phyloP scores from a whole-genome alignment of 30 jellyfish, hydroid and myxozoan genomes.

The Nemopilema nomurai region DNA sequence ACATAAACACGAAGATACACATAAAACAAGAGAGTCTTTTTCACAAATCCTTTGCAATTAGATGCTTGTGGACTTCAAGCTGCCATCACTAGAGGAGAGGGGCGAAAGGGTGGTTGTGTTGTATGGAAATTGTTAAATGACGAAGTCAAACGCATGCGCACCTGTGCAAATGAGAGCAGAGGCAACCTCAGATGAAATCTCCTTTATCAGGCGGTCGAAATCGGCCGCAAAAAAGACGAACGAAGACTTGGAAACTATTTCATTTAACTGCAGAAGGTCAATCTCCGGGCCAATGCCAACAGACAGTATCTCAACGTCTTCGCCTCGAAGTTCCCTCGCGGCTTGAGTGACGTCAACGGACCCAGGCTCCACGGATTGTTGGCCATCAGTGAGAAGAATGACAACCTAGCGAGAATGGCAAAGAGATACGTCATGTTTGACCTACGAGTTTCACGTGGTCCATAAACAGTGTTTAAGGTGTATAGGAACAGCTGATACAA shows the following conservation, averaged over 20 bases:
- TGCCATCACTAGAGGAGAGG: too few relatives aligned
- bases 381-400: conserved; percentile 91
- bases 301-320: conserved; percentile 82
- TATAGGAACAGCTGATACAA: too few relatives aligned
- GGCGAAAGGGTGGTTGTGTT: too few relatives aligned
- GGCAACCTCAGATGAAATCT: conserved; percentile 60
- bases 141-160: not conserved
- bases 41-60: too few relatives aligned
- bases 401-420: conserved; percentile 58
- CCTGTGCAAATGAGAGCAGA: conserved; percentile 89
- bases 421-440: not conserved
- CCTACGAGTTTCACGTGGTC: too few relatives aligned
- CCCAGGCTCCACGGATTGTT: conserved; percentile 76
- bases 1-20: too few relatives aligned
- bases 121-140: too few relatives aligned
- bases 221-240: conserved; percentile 83
- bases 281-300: conserved; percentile 93
- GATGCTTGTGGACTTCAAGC: too few relatives aligned
- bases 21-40: too few relatives aligned
- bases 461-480: too few relatives aligned
- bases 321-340: conserved; percentile 59
- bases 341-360: conserved; percentile 57
- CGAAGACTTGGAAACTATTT: conserved; percentile 75
- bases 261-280: conserved; percentile 62
- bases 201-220: conserved; percentile 57